Percentiles rank a stretch among this genome's conserved stretches.
These are phyloP conservation scores for Shargacucullia verbasci DNA, from an alignment of 2,888 invertebrate species.

Conservation along the genomic window DNA sequence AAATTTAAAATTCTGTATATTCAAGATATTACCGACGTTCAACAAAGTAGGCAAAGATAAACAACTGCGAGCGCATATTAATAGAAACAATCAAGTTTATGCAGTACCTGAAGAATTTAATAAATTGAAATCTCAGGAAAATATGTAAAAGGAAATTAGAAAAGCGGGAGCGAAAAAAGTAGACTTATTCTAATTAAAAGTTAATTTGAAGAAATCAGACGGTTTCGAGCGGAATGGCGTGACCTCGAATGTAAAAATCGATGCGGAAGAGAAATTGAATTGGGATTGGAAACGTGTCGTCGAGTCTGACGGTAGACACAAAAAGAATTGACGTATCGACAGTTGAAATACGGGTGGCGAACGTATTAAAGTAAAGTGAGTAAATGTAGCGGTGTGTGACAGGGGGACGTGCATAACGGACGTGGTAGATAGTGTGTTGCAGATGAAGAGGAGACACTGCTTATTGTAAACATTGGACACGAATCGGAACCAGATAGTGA, in stretches of 20 bases:
- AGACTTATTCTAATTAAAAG: conserved; percentile 34
- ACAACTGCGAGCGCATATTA: conserved; percentile 25
- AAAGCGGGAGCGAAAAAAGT: conserved; percentile 19
- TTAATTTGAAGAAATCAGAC: conserved; percentile 31
- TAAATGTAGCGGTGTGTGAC: conserved; percentile 24
- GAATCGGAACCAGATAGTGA: conserved; percentile 46
- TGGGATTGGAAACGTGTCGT: conserved; percentile 57
- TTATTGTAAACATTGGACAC: conserved; percentile 46
- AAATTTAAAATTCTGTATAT: conserved; percentile 14
- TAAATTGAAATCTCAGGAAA: conserved; percentile 21
- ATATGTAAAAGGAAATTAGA: conserved; percentile 30
- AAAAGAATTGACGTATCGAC: conserved; percentile 60
- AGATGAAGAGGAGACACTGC: conserved; percentile 29
- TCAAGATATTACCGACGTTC: conserved; percentile 14
- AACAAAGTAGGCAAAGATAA: conserved; percentile 24
- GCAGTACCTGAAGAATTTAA: conserved; percentile 18
- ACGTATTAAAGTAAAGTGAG: conserved; percentile 36
- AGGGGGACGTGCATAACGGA: conserved; percentile 25
- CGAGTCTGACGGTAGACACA: conserved; percentile 40
- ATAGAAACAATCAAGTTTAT: conserved; percentile 27
- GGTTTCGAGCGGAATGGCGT: conserved; percentile 18
- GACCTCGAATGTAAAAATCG: conserved; percentile 40
- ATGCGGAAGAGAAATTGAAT: conserved; percentile 54
- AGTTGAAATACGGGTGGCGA: conserved; percentile 50
- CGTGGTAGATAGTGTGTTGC: conserved; percentile 34